Base-by-base conservation (phyloP, 2,797 vertebrate species). In the Falco peregrinus region DNA sequence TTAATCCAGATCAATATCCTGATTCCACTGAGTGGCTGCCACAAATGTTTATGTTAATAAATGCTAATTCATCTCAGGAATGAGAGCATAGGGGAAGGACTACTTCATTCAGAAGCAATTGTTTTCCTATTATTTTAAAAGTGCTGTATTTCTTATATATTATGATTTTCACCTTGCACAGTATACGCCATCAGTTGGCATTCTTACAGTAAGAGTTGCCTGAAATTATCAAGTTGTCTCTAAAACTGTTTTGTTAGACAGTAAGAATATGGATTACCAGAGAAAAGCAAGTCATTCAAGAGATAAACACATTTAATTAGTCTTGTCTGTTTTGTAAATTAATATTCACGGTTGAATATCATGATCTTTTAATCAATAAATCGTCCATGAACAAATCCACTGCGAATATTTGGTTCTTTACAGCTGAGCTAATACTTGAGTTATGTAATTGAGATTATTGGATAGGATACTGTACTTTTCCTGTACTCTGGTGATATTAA, bases 231-330 rank as follows among this genome's bases (percentile, higher is more conserved):
- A 70, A 75, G 6, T 25, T 64, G 14, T 24, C 71, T 57, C 11
- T 67, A 56, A 47, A 77, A 37, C 25, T 56, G 11, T 31, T 88
- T 63, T 69, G 28, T 63, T 68, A 70, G 56, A 73, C 37, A 54
- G 39, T 24, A 51, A 47, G 45, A 85, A 53, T 65, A 75, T 2
- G 7, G 79, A 71, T 91, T 90, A 43, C 37, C 68, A 69, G 84
- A 79, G 63, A 90, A 33, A 63, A 83, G 51, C n/a, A 81, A 82
- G 25, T 67, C 50, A 56, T 56, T 41, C 89, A 74, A 74, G 47
- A 84, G 86, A 95, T 82, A 90, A 92, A 51, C 11, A 76, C 82
- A 74, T 90, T 90, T 94, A 95, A 92, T 96, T 90, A 96, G 74
- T 45, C 73, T 57, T 64, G 64, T 65, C 74, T 68, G 1, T 74